Conservation (phyloP, 2,888 invertebrate genomes). For the Cosmopolites sordidus region DNA sequence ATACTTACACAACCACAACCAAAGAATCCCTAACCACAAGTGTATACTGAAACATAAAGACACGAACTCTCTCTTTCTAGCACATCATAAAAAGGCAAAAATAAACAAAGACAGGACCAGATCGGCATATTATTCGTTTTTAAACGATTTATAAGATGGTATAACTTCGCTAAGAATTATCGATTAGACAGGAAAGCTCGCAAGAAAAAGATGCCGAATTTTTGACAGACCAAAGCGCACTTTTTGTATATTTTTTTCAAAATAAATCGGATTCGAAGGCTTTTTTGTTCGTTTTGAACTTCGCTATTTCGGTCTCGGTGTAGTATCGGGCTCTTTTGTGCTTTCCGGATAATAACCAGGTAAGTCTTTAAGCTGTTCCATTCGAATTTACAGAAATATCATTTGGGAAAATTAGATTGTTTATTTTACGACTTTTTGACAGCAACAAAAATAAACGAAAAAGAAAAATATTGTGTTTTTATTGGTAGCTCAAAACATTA, state of each 20-base stretch:
- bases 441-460: slow-evolving; percentile 35
- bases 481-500: slow-evolving; percentile 22
- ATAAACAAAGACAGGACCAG: too few relatives aligned
- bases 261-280: slow-evolving; percentile 36
- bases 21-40: too few relatives aligned
- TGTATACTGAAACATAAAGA: too few relatives aligned
- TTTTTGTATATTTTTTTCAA: slow-evolving; percentile 45
- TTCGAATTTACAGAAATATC: slow-evolving; percentile 23
- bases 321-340: slow-evolving; percentile 16
- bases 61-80: too few relatives aligned
- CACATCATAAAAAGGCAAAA: too few relatives aligned
- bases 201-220: slow-evolving; percentile 30
- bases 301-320: slow-evolving; percentile 35
- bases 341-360: slow-evolving; percentile 9
- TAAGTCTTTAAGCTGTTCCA: slow-evolving; percentile 2
- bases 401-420: slow-evolving; percentile 36
- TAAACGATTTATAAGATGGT: too few relatives aligned
- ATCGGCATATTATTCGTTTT: too few relatives aligned
- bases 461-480: slow-evolving; percentile 9
- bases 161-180: too few relatives aligned
- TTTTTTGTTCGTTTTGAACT: slow-evolving; percentile 36
- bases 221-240: slow-evolving; percentile 43
- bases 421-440: slow-evolving; percentile 41
- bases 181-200: slow-evolving; percentile 7
- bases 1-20: too few relatives aligned